Base-by-base conservation (phyloP, 37 sponge, comb jelly and placozoan species). In the Amphimedon queenslandica region DNA sequence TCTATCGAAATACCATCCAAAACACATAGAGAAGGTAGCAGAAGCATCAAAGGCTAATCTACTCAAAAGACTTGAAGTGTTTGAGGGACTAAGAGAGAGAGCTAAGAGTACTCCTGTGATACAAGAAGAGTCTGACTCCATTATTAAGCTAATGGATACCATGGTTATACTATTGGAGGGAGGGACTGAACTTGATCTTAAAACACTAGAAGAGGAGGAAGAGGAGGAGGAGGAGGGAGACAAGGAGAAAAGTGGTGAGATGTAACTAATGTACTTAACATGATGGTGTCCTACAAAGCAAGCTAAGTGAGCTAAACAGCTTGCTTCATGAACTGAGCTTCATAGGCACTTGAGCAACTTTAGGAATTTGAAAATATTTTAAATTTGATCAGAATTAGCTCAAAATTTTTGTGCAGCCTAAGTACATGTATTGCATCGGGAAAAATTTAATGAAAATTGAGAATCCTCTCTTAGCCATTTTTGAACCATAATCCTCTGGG, bases 131-230 rank as follows among this genome's bases (percentile, higher is more conserved):
- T 32, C 41, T 1, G 71, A 86, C 23, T 28, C 74, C 29, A 64
- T 86, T 8, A 75, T 69, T 36, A 67, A 36, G 6, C 23, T 69
- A 1, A 86, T 86, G 87, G 87, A 86, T 53, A 29, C 87, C 31
- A 85, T 81, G 25, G 80, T 84, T 10, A 84, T 90, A 23, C 55
- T 63, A 47, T 84, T 90, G 90, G 90, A 90, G 66, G 91, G 94
- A 32, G 94, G 94, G 4, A 76, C 64, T 56, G 80, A 60, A 25
- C 64, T 76, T 36, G 94, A 93, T 65, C 83, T 93, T 37, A 47
- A 58, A 1, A 42, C 76, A 27, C 55, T 93, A 40, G 89, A 88
- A 13, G 28, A 33, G 0, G 30, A 38, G 25, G 61, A 38, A n/a
- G 39, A 73, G 25, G 27, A 73, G 25, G 55, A 64, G 67, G 57